These are phyloP conservation scores for Elanoides forficatus DNA, from an alignment of 2,113 vertebrate species.

Conservation along the genomic window DNA sequence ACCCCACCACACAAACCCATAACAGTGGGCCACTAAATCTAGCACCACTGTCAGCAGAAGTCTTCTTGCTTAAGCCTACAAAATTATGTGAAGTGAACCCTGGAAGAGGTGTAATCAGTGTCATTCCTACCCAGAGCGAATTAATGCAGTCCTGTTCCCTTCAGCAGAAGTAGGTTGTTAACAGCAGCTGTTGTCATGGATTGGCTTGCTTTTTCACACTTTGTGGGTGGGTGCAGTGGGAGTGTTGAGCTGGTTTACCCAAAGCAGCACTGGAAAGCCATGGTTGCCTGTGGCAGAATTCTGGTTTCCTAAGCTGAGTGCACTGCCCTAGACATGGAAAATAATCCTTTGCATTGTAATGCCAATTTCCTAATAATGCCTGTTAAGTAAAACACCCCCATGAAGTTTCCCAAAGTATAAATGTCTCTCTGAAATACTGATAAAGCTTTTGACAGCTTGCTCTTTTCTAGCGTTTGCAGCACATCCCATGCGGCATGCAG, in stretches of 20 bases:
- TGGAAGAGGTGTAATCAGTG: background rate
- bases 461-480: background rate
- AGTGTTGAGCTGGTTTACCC: background rate
- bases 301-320: background rate
- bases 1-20: too few species aligned
- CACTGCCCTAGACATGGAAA: background rate
- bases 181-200: too few species aligned
- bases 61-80: background rate
- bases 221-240: accelerated
- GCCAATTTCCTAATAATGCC: background rate
- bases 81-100: background rate
- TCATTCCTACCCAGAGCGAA: background rate
- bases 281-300: background rate
- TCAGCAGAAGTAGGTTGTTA: background rate
- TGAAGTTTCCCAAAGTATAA: background rate
- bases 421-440: background rate
- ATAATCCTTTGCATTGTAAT: background rate
- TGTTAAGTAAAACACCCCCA: background rate
- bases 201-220: background rate
- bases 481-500: background rate
- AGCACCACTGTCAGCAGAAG: background rate
- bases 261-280: background rate
- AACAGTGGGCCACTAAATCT: background rate
- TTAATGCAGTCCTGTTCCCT: background rate
- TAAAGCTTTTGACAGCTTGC: background rate